Base-by-base conservation (phyloP, 2,797 vertebrate species). In the Poecilia wingei region DNA sequence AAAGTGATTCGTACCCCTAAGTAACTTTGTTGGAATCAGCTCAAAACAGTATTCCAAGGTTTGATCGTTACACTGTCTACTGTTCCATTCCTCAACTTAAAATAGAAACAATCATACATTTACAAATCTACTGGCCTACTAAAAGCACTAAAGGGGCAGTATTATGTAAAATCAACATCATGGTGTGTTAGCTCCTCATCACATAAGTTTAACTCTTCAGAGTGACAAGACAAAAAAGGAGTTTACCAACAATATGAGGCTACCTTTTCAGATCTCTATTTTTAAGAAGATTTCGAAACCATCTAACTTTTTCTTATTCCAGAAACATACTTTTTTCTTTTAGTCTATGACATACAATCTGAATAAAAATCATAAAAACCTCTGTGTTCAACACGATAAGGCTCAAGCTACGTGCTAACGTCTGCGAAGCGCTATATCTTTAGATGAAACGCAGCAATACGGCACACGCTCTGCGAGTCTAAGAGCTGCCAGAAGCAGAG, bases 381-480 rank as follows among this genome's bases (percentile, higher is more conserved):
- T 43, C 36, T 43, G 39, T 22, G 25, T 69, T 1, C 6, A 28
- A 46, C 41, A 28, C 7, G 43, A 45, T 14, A 43, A 43, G 22
- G 25, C 66, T n/a, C 39, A 45, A n/a, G 10, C 39, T 43, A 18
- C 18, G 43, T 69, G 66, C 22, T 10, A 39, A 43, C 39, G 0
- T 6, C 10, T 41, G 20, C 39, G 45, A 70, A n/a, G 39, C 14
- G n/a, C 8, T 5, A 18, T 39, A 81, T 76, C 6, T 74, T 57
- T 28, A 39, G 61, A 75, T 71, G 69, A 79, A 72, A 75, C 45
- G 36, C 47, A 47, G 51, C 75, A 77, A 71, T 43, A 51, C 68
- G 73, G 72, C 64, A 13, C 16, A 31, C 68, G 39, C 74, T 49
- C 46, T 36, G 49, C 47, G 71, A 79, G 79, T 43, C 78, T 36